A percentile compares a stretch with the other conserved stretches of the same genome.
phyloP scores from a whole-genome alignment of 2,113 vertebrate species.

The Hipposideros armiger region DNA sequence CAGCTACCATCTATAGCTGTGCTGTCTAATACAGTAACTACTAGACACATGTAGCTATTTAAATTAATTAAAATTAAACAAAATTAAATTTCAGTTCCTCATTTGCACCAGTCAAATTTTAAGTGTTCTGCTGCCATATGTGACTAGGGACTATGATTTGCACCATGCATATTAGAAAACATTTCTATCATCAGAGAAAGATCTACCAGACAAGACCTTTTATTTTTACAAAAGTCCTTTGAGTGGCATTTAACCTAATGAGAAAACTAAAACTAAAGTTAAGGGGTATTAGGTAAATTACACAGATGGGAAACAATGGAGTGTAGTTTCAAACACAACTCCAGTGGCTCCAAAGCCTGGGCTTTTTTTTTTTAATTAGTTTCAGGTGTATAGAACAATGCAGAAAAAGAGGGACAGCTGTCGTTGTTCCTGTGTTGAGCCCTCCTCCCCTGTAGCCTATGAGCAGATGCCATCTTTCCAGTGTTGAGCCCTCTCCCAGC shows the following conservation, averaged over 20 bases:
- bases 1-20: neutral
- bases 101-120: neutral
- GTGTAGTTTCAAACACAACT: neutral
- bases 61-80: constrained; percentile 10
- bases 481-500: no score
- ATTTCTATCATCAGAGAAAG: neutral
- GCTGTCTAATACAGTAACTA: neutral
- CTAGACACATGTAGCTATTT: neutral
- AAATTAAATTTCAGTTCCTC: neutral
- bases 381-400: no score
- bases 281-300: neutral
- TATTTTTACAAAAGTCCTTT: neutral
- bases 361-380: neutral
- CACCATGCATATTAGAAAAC: neutral
- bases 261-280: neutral
- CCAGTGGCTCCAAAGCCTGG: neutral
- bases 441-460: no score
- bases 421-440: no score
- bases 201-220: neutral
- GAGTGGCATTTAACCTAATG: neutral
- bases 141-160: neutral
- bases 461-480: no score
- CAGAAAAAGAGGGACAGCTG: no score
- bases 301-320: neutral
- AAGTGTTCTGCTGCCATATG: neutral